Evolutionary conservation across 92 coral and sea anemone species (phyloP).

Genomic region (Paramuricea clavata): DNA sequence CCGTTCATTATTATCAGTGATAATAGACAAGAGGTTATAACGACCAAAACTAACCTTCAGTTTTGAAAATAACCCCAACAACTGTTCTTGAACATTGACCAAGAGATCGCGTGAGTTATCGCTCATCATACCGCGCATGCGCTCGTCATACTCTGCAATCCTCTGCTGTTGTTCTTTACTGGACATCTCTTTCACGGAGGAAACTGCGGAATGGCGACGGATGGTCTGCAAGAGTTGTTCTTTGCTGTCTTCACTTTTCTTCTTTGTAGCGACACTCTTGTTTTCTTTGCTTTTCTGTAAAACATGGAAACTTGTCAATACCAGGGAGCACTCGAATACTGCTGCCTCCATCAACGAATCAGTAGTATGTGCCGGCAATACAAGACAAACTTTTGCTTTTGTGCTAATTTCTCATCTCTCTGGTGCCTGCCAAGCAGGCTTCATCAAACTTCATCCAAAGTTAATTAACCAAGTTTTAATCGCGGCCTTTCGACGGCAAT

Average conservation of each 20-base stretch:
- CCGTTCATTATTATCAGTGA: too few relatives aligned
- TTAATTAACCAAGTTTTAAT: too few relatives aligned
- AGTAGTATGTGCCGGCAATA: too few relatives aligned
- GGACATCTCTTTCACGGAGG: conserved; percentile 46
- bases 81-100: conserved; percentile 90
- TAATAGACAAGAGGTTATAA: background rate
- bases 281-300: conserved; percentile 69
- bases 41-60: conserved; percentile 72
- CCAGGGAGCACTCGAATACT: background rate
- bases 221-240: conserved; percentile 85
- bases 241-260: conserved; percentile 79
- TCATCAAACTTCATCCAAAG: too few relatives aligned
- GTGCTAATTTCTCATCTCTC: too few relatives aligned
- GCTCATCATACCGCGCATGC: conserved; percentile 48
- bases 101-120: conserved; percentile 66
- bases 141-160: conserved; percentile 59
- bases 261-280: conserved; percentile 62
- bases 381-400: too few relatives aligned
- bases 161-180: conserved; percentile 77
- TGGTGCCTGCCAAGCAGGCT: too few relatives aligned
- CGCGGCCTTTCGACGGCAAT: too few relatives aligned
- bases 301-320: background rate
- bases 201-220: conserved; percentile 67
- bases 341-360: too few relatives aligned
- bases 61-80: conserved; percentile 83